A percentile compares a stretch with the other conserved stretches of the same genome.
Evolutionary conservation across 2,888 invertebrate genomes (phyloP).

Genomic region (Noctua janthina): DNA sequence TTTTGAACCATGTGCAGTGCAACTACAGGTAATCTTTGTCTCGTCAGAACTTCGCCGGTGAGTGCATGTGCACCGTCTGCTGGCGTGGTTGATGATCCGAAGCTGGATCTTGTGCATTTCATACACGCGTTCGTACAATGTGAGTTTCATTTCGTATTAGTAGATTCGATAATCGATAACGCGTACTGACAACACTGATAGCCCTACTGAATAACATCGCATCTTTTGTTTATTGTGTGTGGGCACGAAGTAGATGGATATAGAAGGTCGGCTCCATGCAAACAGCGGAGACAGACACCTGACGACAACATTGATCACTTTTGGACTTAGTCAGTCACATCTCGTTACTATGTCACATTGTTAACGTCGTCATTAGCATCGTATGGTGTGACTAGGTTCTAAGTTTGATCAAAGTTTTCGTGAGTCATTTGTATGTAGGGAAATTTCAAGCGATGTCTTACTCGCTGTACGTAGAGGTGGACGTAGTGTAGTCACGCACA

Average conservation of each 20-base stretch:
- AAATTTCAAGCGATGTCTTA: background rate
- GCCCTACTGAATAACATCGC: conserved; percentile 46
- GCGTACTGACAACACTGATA: conserved; percentile 51
- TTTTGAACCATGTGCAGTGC: conserved; percentile 38
- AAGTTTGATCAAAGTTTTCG: background rate
- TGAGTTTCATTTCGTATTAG: conserved; percentile 52
- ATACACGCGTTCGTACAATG: conserved; percentile 54
- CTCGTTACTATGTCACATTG: background rate
- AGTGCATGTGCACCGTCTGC: conserved; percentile 59
- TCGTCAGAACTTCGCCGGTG: conserved; percentile 52
- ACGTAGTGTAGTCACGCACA: background rate
- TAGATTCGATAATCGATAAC: conserved; percentile 52
- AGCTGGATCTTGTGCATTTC: conserved; percentile 58
- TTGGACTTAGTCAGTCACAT: background rate
- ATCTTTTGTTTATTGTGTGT: conserved; percentile 43
- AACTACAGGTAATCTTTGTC: conserved; percentile 54
- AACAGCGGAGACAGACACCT: background rate
- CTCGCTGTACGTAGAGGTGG: background rate
- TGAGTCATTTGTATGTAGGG: background rate
- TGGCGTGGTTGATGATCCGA: conserved; percentile 56
- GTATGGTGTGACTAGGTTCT: background rate
- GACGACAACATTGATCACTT: background rate
- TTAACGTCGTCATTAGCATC: background rate
- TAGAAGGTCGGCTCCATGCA: background rate
- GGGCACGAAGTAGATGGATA: conserved; percentile 19